Evolutionary conservation across 2,888 invertebrate species (phyloP).

Genomic region (Fissipunctia ypsillon): DNA sequence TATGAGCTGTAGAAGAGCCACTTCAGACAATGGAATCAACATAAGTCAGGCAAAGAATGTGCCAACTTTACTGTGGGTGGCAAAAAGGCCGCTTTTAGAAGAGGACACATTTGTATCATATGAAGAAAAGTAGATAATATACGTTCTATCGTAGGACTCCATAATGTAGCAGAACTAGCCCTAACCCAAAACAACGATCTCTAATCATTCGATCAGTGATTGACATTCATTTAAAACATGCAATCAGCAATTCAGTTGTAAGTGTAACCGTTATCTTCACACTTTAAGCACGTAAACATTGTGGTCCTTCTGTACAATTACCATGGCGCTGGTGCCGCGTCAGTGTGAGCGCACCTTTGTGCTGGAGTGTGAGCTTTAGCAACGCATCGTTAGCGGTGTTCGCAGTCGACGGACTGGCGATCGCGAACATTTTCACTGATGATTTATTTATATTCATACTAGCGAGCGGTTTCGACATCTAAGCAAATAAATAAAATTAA

Average conservation of each 20-base stretch:
- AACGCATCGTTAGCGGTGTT: slow-evolving; percentile 44
- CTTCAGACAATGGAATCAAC: slow-evolving; percentile 8
- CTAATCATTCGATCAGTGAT: neutral
- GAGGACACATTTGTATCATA: neutral
- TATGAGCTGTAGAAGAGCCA: slow-evolving; percentile 18
- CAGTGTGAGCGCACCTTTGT: slow-evolving; percentile 43
- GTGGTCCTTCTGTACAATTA: slow-evolving; percentile 1
- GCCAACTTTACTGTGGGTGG: neutral
- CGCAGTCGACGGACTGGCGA: slow-evolving; percentile 13
- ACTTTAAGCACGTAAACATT: neutral
- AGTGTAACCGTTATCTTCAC: neutral
- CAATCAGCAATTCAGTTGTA: neutral
- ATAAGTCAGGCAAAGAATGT: neutral
- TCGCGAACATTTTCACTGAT: too few species aligned
- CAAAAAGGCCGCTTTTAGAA: neutral
- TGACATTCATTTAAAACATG: neutral
- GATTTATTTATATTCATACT: slow-evolving; percentile 40
- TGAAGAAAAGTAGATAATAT: neutral
- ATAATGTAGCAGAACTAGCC: neutral
- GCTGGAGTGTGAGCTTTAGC: slow-evolving; percentile 32
- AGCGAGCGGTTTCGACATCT: slow-evolving; percentile 36
- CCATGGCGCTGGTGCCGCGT: neutral
- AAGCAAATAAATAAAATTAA: too few species aligned
- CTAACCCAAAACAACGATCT: neutral
- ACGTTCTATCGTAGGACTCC: neutral